Base-by-base conservation (phyloP, 2,113 vertebrate genomes). In the Oreochromis tanganicae region DNA sequence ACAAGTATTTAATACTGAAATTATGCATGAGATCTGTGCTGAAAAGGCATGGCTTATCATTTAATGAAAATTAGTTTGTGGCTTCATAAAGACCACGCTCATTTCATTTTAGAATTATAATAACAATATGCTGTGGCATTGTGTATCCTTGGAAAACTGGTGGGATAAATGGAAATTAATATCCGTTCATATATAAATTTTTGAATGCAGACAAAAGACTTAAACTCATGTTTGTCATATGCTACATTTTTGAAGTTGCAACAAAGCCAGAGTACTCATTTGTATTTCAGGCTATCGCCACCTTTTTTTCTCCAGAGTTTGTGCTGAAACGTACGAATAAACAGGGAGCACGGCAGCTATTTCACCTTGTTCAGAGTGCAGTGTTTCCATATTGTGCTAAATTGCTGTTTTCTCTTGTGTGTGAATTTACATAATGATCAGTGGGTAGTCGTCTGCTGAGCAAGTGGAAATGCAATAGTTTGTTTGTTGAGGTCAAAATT, bases 381-480 rank as follows among this genome's bases (percentile, higher is more conserved):
- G 82, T 43, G 57, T 89, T 94, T 92, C 84, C 78, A 90, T 88
- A 90, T 88, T 88, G 78, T 92, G 86, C 87, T 85, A 93, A 86
- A 91, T 90, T 90, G 85, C 83, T 36, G 85, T 90, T 92, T 92
- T 93, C 80, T 88, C 61, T 82, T 52, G 61, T 66, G 71, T 75
- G 48, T 89, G 86, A 88, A 93, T 93, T 87, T 66, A 75, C 57
- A 75, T 75, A 91, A 82, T 88, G 87, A 94, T 96, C 93, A 92
- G 82, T 94, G 83, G 80, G 21, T 13, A 59, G 66, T 83, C 59
- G 14, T 89, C 59, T 95, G 92, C 95, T 95, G 94, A 95, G 91
- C 17, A 46, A 29, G 59, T 63, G 68, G 91, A 93, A 95, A 95
- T 83, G 66, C 61, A 91, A 94, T 94, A 82, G 91, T 89, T 92